Evolutionary conservation across 2,113 vertebrate genomes (phyloP).

Genomic region (Nesoenas mayeri): DNA sequence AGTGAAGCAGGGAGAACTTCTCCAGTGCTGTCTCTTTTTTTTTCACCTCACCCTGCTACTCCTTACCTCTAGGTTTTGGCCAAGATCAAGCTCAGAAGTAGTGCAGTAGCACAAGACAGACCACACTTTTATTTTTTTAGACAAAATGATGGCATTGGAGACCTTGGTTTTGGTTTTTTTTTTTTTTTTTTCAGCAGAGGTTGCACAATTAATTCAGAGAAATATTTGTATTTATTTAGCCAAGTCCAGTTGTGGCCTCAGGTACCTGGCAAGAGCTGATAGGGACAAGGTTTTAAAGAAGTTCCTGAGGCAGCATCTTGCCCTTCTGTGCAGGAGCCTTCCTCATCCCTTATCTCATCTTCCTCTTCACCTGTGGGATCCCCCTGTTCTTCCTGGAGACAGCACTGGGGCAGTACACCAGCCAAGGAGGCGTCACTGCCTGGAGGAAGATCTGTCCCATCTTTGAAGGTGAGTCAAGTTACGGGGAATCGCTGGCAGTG

Average conservation of each 20-base stretch:
- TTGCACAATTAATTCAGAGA: background rate
- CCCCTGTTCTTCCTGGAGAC: constrained; percentile 92
- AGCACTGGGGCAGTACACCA: constrained; percentile 90
- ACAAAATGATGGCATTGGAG: background rate
- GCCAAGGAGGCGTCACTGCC: constrained; percentile 87
- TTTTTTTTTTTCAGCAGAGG: background rate
- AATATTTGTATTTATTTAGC: background rate
- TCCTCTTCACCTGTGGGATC: constrained; percentile 88
- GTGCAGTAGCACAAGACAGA: background rate
- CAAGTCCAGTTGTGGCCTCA: background rate
- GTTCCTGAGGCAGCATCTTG: background rate
- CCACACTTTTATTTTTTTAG: background rate
- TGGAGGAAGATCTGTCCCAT: constrained; percentile 96
- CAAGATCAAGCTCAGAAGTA: background rate
- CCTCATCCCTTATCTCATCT: constrained; percentile 91
- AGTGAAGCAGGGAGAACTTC: background rate
- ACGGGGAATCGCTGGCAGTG: background rate
- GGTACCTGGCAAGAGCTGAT: background rate
- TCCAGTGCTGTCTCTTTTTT: background rate
- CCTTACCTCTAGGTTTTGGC: background rate
- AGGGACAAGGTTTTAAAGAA: background rate
- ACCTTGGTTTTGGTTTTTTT: background rate
- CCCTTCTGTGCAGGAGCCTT: constrained; percentile 81
- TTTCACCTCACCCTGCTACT: background rate
- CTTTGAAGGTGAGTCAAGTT: constrained; percentile 82